These are phyloP conservation scores for Scolopax mira DNA, from an alignment of 2,113 vertebrate species.

Conservation along the genomic window DNA sequence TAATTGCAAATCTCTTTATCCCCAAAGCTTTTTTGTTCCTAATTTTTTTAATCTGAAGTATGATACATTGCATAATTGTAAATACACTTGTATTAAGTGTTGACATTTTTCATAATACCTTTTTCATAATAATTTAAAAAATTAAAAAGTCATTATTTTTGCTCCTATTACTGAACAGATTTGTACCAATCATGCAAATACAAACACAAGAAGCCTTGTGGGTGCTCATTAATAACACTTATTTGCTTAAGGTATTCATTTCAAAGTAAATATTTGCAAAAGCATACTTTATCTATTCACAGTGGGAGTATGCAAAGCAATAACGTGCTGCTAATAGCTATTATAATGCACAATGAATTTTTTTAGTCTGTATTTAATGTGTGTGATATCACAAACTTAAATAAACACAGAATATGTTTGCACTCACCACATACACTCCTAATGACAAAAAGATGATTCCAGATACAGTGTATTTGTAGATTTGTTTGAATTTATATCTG, in stretches of 20 bases:
- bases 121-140: too few relatives aligned
- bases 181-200: neutral
- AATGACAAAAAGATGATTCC: neutral
- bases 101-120: neutral
- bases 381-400: neutral
- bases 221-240: neutral
- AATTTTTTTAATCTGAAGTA: neutral
- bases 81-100: neutral
- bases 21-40: neutral
- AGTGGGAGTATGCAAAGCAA: neutral
- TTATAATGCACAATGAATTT: neutral
- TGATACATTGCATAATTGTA: neutral
- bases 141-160: neutral
- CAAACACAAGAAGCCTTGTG: neutral
- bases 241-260: neutral
- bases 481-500: neutral
- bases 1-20: slow-evolving; percentile 27
- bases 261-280: neutral
- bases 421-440: neutral
- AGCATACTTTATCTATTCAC: neutral
- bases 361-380: neutral
- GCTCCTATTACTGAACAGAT: neutral
- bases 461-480: neutral
- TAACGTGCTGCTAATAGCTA: neutral
- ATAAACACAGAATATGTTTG: neutral